phyloP scores from a whole-genome alignment of 2,888 invertebrate genomes.

The Cotesia congregata region DNA sequence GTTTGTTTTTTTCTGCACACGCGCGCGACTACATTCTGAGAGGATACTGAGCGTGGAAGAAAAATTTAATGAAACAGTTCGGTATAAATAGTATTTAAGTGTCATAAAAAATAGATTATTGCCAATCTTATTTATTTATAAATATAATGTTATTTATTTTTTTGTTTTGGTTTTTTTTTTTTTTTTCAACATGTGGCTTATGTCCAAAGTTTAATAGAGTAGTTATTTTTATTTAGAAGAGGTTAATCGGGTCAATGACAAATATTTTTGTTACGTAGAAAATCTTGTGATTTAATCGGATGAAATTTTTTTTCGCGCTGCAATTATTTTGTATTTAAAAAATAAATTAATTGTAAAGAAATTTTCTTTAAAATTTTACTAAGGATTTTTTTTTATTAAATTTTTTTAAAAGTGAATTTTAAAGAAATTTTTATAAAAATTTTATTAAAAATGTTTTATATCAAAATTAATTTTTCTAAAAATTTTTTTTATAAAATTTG shows the following conservation, averaged over 20 bases:
- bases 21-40: background rate
- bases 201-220: conserved; percentile 30
- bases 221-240: background rate
- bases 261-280: background rate
- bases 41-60: background rate
- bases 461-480: too few relatives aligned
- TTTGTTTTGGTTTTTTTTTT: background rate
- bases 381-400: too few relatives aligned
- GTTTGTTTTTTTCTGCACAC: conserved; percentile 17
- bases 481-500: too few relatives aligned
- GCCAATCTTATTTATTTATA: background rate
- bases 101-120: background rate
- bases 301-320: too few relatives aligned
- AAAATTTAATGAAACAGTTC: background rate
- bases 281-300: too few relatives aligned
- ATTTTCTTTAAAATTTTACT: too few relatives aligned
- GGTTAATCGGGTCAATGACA: conserved; percentile 18
- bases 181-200: conserved; percentile 33
- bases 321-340: too few relatives aligned
- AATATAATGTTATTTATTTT: background rate
- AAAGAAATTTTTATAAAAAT: too few relatives aligned
- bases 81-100: background rate
- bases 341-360: too few relatives aligned
- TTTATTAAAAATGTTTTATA: too few relatives aligned
- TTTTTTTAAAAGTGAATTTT: too few relatives aligned